Evolutionary conservation across 1,140 invertebrate genomes (phyloP), one percentile per base, ranked within the genome.

Genomic region (Triops cancriformis): DNA sequence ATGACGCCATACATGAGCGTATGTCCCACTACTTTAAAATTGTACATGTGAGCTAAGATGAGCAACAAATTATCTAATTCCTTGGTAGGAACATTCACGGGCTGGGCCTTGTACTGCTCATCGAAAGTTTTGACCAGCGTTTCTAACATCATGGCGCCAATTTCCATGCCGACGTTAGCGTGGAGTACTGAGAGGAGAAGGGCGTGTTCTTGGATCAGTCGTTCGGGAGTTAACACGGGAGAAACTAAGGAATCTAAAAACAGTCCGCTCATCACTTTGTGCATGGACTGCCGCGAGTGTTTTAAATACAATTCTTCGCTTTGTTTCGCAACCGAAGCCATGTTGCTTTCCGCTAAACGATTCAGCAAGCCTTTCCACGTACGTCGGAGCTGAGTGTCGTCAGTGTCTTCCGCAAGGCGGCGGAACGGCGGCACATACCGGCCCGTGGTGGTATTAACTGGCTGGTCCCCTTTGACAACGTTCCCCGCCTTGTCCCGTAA

Each of bases 351-450:
- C 14, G 94, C 91, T 42, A 97, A 85, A 82, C 94, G 90, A 86
- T 98, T 98, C 1, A 98, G 84, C 7, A 93, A 85, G 79, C 95
- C 95, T 85, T 97, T 97, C 72, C 97, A 85, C 84, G 93, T 91
- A 82, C 90, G 91, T 82, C 88, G 89, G 0, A 97, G 83, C 81
- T 88, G 87, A 6, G 86, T 83, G 18, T 85, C 85, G 83, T 85
- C 14, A 81, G 83, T 27, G 75, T 85, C 84, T 80, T 87, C 85
- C 26, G 86, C 79, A 76, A 86, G 82, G 10, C 86, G 85, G 80
- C 94, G 87, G 77, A 91, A 87, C 81, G 95, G 95, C 31, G 95
- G 94, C 80, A 97, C 84, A 83, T 97, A 98, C 82, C 90, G 90
- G 12, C 85, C 86, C 80, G 87, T 84, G 85, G 41, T 31, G 23